Evolutionary conservation across 2,113 vertebrate species (phyloP), one percentile per base, ranked within the genome.

Genomic region (Sula dactylatra): DNA sequence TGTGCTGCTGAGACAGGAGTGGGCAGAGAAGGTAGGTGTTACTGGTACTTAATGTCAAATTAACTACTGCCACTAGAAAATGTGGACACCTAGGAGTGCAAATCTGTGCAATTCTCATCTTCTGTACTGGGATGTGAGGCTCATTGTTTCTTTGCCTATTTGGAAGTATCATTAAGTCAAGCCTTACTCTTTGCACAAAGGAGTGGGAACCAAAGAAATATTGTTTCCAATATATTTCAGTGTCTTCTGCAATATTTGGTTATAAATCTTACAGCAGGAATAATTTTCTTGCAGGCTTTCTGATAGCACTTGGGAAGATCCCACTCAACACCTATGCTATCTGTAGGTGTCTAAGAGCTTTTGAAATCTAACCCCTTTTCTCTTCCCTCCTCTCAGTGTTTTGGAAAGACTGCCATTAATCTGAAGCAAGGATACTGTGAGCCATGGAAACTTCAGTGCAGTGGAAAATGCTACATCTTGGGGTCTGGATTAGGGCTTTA

Each of bases 281-380:
- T 52, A 0, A 31, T 82, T 93, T 94, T 80, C 76, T 81, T 73
- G 27, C 38, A 77, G 76, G 44, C 45, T 86, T 94, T 79, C 81
- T 84, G 65, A 26, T 88, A 61, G 55, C 44, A 16, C 19, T 91
- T 79, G 40, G 31, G 18, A 93, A 84, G 49, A 89, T 86, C 61
- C 72, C 80, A 79, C 88, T 93, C 73, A 88, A 94, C 73, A 91
- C 55, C 72, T 93, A 81, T 88, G 0, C n/a, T 84, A 29, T 79
- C 86, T 94, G 67, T 90, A 86, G 85, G 88, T 1, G 0, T 88
- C 65, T 61, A 59, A 83, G 78, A 94, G 31, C 76, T 86, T 94
- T 64, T 78, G 85, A 88, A 88, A 71, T 69, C 65, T 92, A 94
- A 91, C 66, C 67, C 40, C 52, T 91, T 93, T 93, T 90, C 67